Evolutionary conservation across 2,888 invertebrate species (phyloP), one percentile per base, ranked within the genome.

Genomic region (Vesta saturnalis): DNA sequence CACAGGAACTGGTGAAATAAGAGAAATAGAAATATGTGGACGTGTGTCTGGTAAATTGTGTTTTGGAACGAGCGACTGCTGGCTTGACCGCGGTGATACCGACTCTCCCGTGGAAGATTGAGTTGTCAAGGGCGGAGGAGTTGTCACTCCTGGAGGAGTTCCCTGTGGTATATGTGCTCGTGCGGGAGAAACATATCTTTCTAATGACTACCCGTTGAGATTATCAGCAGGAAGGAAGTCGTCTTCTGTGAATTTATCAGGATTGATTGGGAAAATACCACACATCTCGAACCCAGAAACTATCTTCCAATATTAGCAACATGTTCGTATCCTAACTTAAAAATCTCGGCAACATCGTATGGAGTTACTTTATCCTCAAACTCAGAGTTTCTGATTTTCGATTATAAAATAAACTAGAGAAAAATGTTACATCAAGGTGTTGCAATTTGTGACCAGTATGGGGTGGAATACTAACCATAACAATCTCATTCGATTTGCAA

Each of bases 391-490:
- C n/a, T n/a, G n/a, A n/a, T n/a, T n/a, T n/a, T n/a, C n/a, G n/a
- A n/a, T n/a, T n/a, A n/a, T n/a, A n/a, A n/a, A n/a, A n/a, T n/a
- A n/a, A n/a, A n/a, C n/a, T n/a, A n/a, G n/a, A n/a, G n/a, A n/a
- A n/a, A n/a, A n/a, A n/a, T n/a, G n/a, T n/a, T n/a, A n/a, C n/a
- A n/a, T n/a, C n/a, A n/a, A n/a, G n/a, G n/a, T 35, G 61, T 55
- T 62, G 61, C 21, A 55, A 18, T 43, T 22, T 18, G 61, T 62
- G 61, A 12, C 19, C 35, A 2, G 61, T 39, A 49, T 30, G 30
- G 30, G 30, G 10, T 10, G 30, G 30, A 30, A 30, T 30, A 47
- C 47, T 14, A 47, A 47, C 47, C 47, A 47, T 47, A 15, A 47
- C 47, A 47, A 47, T 47, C 10, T n/a, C 47, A 47, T 47, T 47